phyloP scores from a whole-genome alignment of 2,797 vertebrate genomes.

The Cyclura pinguis region DNA sequence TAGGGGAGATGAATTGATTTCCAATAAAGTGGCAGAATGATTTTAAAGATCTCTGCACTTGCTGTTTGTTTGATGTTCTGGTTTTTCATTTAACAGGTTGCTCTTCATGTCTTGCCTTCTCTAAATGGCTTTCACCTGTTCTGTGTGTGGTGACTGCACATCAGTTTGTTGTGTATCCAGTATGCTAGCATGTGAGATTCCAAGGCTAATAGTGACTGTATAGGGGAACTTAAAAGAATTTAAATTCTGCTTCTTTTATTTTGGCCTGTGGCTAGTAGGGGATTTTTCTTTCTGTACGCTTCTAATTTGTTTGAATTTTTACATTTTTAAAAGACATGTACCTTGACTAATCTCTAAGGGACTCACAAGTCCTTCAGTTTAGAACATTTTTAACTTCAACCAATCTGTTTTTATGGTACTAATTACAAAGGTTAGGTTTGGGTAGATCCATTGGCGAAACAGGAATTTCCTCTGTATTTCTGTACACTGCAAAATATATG shows the following conservation, averaged over 20 bases:
- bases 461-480: conserved; percentile 23
- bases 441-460: background rate
- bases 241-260: conserved; percentile 53
- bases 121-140: conserved; percentile 23
- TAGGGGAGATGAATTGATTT: conserved; percentile 69
- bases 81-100: conserved; percentile 48
- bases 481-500: conserved; percentile 40
- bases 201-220: conserved; percentile 39
- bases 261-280: background rate
- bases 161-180: accelerated
- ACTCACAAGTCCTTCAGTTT: background rate
- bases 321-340: background rate
- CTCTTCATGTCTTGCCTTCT: background rate
- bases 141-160: background rate
- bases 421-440: background rate
- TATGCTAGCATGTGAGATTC: conserved; percentile 8
- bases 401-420: conserved; percentile 31
- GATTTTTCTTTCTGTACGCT: background rate
- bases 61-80: conserved; percentile 54
- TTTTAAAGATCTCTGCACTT: conserved; percentile 64
- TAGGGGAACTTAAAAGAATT: background rate
- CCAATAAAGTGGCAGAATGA: conserved; percentile 61
- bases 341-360: background rate
- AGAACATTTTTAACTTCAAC: conserved; percentile 40
- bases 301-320: background rate